Percentiles rank a stretch among this genome's conserved stretches.
phyloP scores from a whole-genome alignment of 2,113 vertebrate genomes.

The Heterotis niloticus region DNA sequence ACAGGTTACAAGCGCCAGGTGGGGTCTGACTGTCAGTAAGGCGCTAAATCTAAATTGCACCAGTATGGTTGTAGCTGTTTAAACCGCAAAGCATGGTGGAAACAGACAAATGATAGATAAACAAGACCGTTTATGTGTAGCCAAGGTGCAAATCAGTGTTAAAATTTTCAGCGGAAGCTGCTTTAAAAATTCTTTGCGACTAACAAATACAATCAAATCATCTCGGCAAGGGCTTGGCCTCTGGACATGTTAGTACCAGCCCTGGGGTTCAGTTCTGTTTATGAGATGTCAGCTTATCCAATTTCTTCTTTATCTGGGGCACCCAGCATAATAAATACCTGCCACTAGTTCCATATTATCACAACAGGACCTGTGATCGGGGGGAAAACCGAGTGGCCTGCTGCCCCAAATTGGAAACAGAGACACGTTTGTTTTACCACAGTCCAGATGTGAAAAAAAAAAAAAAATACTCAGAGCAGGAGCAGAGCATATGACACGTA shows the following conservation, averaged over 20 bases:
- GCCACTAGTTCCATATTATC: neutral
- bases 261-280: neutral
- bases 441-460: constrained; percentile 3
- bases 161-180: neutral
- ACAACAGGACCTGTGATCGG: neutral
- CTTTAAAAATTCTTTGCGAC: too few relatives aligned
- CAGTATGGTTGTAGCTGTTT: neutral
- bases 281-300: neutral
- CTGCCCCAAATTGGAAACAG: constrained; percentile 14
- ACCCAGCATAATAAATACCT: constrained; percentile 18
- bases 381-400: neutral
- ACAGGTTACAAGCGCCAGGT: neutral
- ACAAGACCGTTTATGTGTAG: neutral
- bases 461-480: neutral
- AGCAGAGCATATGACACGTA: neutral
- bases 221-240: neutral
- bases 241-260: neutral
- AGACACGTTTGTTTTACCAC: constrained; percentile 11
- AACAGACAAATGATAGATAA: neutral
- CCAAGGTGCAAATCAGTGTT: too few relatives aligned
- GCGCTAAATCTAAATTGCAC: neutral
- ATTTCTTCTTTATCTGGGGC: neutral
- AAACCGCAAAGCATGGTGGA: neutral
- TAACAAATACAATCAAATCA: neutral
- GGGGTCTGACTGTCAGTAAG: neutral